Evolutionary conservation across 2,888 invertebrate species (phyloP).

Genomic region (Agrenia bidenticulata): DNA sequence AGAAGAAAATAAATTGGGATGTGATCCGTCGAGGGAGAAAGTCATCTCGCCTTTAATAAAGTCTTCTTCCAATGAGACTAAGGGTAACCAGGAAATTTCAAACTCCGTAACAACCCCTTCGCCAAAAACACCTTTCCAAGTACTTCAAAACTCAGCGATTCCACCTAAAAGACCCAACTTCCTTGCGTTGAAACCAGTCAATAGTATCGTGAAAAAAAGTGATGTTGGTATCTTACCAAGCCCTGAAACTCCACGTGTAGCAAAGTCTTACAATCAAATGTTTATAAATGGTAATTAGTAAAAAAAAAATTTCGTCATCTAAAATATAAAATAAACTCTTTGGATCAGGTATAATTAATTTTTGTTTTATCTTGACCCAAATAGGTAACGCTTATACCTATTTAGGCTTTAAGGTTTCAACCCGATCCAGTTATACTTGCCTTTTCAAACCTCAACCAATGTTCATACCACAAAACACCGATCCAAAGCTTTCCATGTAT

Average conservation of each 20-base stretch:
- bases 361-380: too few relatives aligned
- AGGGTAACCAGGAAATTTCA: too few relatives aligned
- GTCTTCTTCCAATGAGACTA: too few relatives aligned
- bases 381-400: slow-evolving; percentile 76
- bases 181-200: slow-evolving; percentile 48
- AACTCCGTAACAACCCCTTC: too few relatives aligned
- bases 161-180: slow-evolving; percentile 49
- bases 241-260: slow-evolving; percentile 86
- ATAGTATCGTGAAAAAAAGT: slow-evolving; percentile 37
- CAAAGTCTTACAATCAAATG: slow-evolving; percentile 84
- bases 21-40: too few relatives aligned
- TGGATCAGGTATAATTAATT: too few relatives aligned
- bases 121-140: slow-evolving; percentile 15
- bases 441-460: slow-evolving; percentile 91
- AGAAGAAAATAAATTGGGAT: too few relatives aligned
- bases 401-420: slow-evolving; percentile 84
- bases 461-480: slow-evolving; percentile 72
- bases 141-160: slow-evolving; percentile 21
- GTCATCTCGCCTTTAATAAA: too few relatives aligned
- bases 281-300: slow-evolving; percentile 84
- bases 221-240: slow-evolving; percentile 68
- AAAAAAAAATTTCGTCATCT: too few relatives aligned
- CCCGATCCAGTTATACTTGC: slow-evolving; percentile 88
- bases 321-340: too few relatives aligned
- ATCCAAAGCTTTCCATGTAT: slow-evolving; percentile 92